phyloP scores from a whole-genome alignment of 2,888 invertebrate species.

The Pachliopta kotzebuea region DNA sequence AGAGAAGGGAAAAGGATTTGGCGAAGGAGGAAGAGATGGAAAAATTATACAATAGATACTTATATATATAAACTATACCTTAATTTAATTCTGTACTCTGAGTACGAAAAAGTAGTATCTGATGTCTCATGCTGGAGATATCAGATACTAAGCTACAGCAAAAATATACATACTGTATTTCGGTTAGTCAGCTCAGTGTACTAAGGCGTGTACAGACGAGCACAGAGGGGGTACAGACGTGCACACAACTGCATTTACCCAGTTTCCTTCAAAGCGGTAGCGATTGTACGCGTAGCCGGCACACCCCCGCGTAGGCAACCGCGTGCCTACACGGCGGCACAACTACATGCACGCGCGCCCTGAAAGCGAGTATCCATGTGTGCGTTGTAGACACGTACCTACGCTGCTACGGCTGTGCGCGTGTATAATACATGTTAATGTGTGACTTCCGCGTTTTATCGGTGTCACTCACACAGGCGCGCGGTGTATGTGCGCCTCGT shows the following conservation, averaged over 20 bases:
- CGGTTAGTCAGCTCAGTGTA: conserved; percentile 39
- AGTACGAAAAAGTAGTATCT: too few species aligned
- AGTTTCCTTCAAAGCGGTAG: conserved; percentile 46
- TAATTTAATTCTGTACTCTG: too few species aligned
- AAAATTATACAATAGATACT: too few species aligned
- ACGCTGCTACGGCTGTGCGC: conserved; percentile 45
- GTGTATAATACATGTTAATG: conserved; percentile 72
- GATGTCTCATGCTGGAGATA: too few species aligned
- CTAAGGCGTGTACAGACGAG: conserved; percentile 43
- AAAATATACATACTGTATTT: conserved; percentile 19
- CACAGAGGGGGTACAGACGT: too few species aligned
- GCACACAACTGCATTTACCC: conserved; percentile 35
- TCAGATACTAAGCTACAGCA: background rate
- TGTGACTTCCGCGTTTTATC: conserved; percentile 72
- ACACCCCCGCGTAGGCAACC: conserved; percentile 59
- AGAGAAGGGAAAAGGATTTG: too few species aligned
- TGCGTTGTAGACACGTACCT: conserved; percentile 45
- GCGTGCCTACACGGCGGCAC: conserved; percentile 61
- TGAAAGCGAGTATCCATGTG: conserved; percentile 46
- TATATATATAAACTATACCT: too few species aligned
- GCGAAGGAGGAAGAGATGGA: too few species aligned
- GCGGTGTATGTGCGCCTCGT: conserved; percentile 25
- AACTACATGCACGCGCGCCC: conserved; percentile 46
- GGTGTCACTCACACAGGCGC: conserved; percentile 59
- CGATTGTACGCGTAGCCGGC: conserved; percentile 37